These are phyloP conservation scores for Prolemur simus DNA, from an alignment of 2,113 vertebrate species.

Conservation along the genomic window DNA sequence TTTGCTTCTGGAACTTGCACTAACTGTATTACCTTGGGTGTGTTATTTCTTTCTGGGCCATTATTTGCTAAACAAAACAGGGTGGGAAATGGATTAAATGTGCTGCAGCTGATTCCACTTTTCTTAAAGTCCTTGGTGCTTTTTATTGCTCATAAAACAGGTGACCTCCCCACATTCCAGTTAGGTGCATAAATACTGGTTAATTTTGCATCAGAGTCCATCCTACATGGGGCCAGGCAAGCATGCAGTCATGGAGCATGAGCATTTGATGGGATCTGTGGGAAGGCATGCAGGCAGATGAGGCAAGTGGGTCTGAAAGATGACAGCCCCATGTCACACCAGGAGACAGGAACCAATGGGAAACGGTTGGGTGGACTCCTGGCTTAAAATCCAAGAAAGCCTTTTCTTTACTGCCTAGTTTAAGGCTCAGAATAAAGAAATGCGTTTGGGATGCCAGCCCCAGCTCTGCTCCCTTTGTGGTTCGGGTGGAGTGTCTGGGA, in stretches of 20 bases:
- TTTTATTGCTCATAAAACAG: neutral
- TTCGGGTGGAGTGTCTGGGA: conserved; percentile 77
- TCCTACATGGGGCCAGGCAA: neutral
- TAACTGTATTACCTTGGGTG: neutral
- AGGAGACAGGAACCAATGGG: neutral
- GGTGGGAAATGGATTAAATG: neutral
- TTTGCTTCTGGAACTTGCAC: neutral
- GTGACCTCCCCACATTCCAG: neutral
- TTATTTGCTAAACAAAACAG: neutral
- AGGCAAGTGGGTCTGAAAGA: neutral
- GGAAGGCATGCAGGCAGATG: neutral
- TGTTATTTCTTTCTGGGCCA: neutral
- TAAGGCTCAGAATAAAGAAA: conserved; percentile 56
- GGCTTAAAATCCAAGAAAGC: conserved; percentile 20
- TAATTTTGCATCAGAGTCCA: neutral
- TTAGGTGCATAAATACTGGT: neutral
- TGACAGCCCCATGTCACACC: neutral
- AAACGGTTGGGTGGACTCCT: neutral
- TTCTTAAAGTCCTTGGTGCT: neutral
- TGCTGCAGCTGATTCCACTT: neutral
- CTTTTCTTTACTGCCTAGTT: conserved; percentile 34
- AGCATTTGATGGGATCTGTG: neutral
- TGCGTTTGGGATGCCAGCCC: neutral
- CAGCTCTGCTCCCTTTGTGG: conserved; percentile 65
- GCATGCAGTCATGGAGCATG: neutral